Conservation (phyloP, 2,797 vertebrate genomes). For the Sebastes trivittatus region DNA sequence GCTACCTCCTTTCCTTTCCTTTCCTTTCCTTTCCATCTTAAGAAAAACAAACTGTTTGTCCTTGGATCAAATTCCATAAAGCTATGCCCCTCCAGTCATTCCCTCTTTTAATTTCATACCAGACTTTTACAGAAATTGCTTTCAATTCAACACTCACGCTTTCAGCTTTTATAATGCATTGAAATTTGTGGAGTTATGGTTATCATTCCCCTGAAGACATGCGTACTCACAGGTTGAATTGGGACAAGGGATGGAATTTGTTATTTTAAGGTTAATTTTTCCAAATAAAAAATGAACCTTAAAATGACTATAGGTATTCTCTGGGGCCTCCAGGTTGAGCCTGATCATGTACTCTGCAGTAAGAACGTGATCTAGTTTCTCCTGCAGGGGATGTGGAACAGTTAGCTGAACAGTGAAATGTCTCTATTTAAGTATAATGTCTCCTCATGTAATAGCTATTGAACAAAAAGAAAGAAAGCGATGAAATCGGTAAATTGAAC, state of each 20-base stretch:
- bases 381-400: slow-evolving; percentile 15
- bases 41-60: slow-evolving; percentile 40
- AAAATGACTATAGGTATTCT: slow-evolving; percentile 49
- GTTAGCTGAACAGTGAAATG: slow-evolving; percentile 21
- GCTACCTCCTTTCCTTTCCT: not conserved
- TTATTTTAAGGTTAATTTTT: slow-evolving; percentile 66
- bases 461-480: slow-evolving; percentile 24
- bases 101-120: slow-evolving; percentile 67
- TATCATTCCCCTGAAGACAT: slow-evolving; percentile 56
- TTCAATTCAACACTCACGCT: slow-evolving; percentile 57
- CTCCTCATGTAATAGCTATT: slow-evolving; percentile 15
- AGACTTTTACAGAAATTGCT: slow-evolving; percentile 64
- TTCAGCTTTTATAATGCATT: slow-evolving; percentile 56
- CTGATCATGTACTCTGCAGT: slow-evolving; percentile 49
- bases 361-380: slow-evolving; percentile 43
- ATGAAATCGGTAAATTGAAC: not conserved
- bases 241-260: slow-evolving; percentile 43
- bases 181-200: slow-evolving; percentile 51
- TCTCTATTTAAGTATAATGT: slow-evolving; percentile 14
- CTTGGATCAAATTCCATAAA: slow-evolving; percentile 48
- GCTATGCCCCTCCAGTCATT: slow-evolving; percentile 56
- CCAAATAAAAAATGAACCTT: slow-evolving; percentile 36
- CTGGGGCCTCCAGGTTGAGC: slow-evolving; percentile 11
- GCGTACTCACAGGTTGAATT: slow-evolving; percentile 35
- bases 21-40: not conserved